Base-by-base conservation (phyloP, 2,113 vertebrate genomes). In the Corapipo altera region DNA sequence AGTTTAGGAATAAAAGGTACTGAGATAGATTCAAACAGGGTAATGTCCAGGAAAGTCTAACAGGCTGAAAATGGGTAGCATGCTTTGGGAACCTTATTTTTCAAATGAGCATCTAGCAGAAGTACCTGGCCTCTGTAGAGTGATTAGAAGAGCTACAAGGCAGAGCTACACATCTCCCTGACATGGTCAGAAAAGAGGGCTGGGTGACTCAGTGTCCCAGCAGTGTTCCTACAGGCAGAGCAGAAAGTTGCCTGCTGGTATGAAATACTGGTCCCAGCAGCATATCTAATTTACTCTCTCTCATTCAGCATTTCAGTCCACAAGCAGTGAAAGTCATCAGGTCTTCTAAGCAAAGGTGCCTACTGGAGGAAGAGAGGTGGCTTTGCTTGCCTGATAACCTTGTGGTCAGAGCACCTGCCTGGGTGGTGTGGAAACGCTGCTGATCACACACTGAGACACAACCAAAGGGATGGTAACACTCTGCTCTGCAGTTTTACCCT, bases 301-400 rank as follows among this genome's bases (percentile, higher is more conserved):
- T 59, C 41, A 46, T 41, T 41, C 52, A 82, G 39, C 7, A 3
- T 58, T 88, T 82, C 61, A 58, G 18, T 41, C 35, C 33, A 35
- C 35, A 37, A 54, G n/a, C 41, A 71, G 12, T 24, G 12, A 57
- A 64, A 43, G 13, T 18, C 41, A 61, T 39, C 33, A 85, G 41
- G 55, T 78, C 28, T 67, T 35, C 46, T 72, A 59, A 80, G 33
- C 27, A 61, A 51, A 65, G 41, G 18, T 33, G 26, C 8, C 35
- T 67, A 2, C 24, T 43, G 48, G 48, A 72, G 39, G 19, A 61
- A 39, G 15, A 37, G 13, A 59, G 35, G 43, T 46, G 39, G 21
- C 67, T 85, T 69, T 5, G 0, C 46, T 41, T 55, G 23, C 1
- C 0, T 55, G 54, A 32, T 19, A 48, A 1, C 12, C 23, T 15